Base-by-base conservation (phyloP, 1,140 invertebrate species). In the Pygmarrhopalites habei region DNA sequence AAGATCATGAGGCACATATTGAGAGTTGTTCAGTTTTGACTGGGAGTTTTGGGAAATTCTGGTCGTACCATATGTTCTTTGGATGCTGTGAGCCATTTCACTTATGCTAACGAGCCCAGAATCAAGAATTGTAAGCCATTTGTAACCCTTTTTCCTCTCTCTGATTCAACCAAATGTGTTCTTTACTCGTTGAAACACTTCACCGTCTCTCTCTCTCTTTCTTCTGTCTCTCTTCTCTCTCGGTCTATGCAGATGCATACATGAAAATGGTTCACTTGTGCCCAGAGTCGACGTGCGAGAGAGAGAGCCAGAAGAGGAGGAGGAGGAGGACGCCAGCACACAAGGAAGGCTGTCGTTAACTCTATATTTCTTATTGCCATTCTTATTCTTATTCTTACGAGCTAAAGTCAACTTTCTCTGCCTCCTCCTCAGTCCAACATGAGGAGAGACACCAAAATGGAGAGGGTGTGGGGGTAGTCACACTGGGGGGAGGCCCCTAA, bases 91-190 rank as follows among this genome's bases (percentile, higher is more conserved):
- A 68, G 66, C 66, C 62, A 68, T 68, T 68, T 65, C 62, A 59
- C 66, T 68, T 68, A 68, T 68, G 67, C 67, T 68, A 68, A 68
- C 67, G 67, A 68, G 62, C 32, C 32, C 15, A 62, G 66, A 68
- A 68, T 68, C 67, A 68, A 63, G 66, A 68, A 68, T 64, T 65
- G 66, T 65, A 61, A 62, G 62, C 67, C 63, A 65, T 68, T 68
- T 65, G 62, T 65, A 68, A 65, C 56, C 49, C 62, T 64, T 61
- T 65, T 65, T 60, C 53, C 58, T 65, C 58, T 65, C 55, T 64
- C 62, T 62, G 25, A 41, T 62, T 46, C 41, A 29, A 47, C 51
- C 52, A 56, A 56, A 62, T 61, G 59, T 61, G 59, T 60, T 53
- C 26, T 60, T 47, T 65, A 2, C 26, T 39, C 58, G 32, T 35